These are phyloP conservation scores for Philopotamus ludificatus DNA, from an alignment of 1,140 invertebrate species.

Conservation along the genomic window DNA sequence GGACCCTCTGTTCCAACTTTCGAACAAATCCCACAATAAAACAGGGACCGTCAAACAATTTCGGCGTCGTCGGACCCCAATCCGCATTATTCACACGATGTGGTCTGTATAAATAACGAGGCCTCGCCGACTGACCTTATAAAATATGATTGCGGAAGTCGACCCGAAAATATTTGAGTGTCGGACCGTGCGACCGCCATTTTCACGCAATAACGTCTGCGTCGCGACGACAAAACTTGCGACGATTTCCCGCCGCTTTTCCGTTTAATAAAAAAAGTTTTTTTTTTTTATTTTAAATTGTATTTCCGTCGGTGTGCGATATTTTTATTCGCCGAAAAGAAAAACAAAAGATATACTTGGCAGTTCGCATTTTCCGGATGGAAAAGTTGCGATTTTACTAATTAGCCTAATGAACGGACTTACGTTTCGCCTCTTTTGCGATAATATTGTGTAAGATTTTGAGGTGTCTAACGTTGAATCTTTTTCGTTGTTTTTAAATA, in stretches of 20 bases:
- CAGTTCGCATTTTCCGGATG: not conserved
- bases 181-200: not conserved
- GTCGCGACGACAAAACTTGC: not conserved
- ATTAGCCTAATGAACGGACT: slow-evolving; percentile 22
- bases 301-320: not conserved
- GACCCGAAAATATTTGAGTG: not conserved
- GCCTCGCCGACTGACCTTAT: not conserved
- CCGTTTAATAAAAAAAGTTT: not conserved
- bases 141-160: not conserved
- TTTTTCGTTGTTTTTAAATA: not conserved
- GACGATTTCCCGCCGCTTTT: not conserved
- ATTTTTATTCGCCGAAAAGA: not conserved
- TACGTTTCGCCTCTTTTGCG: slow-evolving; percentile 11
- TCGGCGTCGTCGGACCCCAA: not conserved
- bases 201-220: not conserved
- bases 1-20: no score
- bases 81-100: not conserved
- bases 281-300: not conserved
- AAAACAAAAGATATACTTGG: not conserved
- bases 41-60: not conserved
- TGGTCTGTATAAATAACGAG: not conserved
- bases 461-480: no score
- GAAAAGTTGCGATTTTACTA: not conserved
- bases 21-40: not conserved
- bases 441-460: not conserved